Percentiles rank a stretch among this genome's conserved stretches.
Conservation (phyloP, 2,888 invertebrate genomes). For the Cephonodes hylas region DNA sequence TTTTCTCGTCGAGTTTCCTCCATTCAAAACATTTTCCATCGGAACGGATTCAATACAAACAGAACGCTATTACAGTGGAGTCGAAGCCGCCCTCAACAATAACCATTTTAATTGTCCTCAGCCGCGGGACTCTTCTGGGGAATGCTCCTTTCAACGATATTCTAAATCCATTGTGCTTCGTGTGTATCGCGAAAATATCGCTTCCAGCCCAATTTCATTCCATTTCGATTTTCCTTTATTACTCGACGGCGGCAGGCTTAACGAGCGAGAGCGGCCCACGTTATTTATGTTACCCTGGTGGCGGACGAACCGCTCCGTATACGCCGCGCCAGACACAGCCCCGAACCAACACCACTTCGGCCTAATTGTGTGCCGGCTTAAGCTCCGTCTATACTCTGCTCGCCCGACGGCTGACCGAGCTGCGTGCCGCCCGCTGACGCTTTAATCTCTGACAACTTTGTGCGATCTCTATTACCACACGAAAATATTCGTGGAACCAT, state of each 20-base stretch:
- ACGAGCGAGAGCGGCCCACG: constrained; percentile 75
- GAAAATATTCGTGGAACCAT: neutral
- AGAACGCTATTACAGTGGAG: constrained; percentile 54
- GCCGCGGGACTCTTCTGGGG: constrained; percentile 59
- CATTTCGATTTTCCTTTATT: constrained; percentile 82
- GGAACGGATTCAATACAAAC: constrained; percentile 65
- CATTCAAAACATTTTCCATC: constrained; percentile 66
- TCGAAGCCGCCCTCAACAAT: constrained; percentile 60
- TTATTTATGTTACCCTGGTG: constrained; percentile 80
- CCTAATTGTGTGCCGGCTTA: constrained; percentile 76
- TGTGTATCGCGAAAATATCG: constrained; percentile 76
- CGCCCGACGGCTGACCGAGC: constrained; percentile 21
- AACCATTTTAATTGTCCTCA: constrained; percentile 74
- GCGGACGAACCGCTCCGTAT: constrained; percentile 77
- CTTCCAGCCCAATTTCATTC: constrained; percentile 79
- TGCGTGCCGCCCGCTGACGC: constrained; percentile 50
- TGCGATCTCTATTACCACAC: constrained; percentile 16
- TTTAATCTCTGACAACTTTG: constrained; percentile 57
- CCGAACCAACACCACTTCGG: constrained; percentile 67
- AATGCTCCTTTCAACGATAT: constrained; percentile 64
- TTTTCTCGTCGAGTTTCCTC: constrained; percentile 60
- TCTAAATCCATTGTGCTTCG: constrained; percentile 71
- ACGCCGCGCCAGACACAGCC: constrained; percentile 64
- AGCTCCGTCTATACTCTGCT: constrained; percentile 64
- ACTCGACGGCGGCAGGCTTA: constrained; percentile 78